Base-by-base conservation (phyloP, 2,888 invertebrate genomes). In the Prosopocoilus inquinatus region DNA sequence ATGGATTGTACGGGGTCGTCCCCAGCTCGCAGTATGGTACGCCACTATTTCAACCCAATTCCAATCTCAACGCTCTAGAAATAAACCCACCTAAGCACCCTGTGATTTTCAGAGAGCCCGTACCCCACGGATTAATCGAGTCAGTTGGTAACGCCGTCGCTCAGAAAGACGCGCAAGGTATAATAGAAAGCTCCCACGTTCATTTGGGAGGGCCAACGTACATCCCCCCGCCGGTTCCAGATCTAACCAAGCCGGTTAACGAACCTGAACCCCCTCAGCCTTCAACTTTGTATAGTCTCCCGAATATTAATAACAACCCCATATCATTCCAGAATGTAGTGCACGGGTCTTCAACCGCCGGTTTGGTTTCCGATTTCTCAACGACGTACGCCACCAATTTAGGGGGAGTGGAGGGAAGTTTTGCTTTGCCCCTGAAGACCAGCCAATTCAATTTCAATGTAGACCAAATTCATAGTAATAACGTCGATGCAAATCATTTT, bases 31-130 rank as follows among this genome's bases (percentile, higher is more conserved):
- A 75, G 53, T 76, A 78, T 63, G 79, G 79, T 33, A 75, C 77
- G n/a, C 74, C 76, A 3, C 56, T 75, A n/a, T 66, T 71, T 28
- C 58, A 63, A 34, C 49, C 58, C 15, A 33, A 51, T 7, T 57
- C 47, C 39, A 50, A 71, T 56, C 62, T 69, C 20, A 70, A 72
- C 60, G 62, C 66, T 59, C 70, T 79, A 0, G 79, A 81, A 2
- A 77, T 79, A 1, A 75, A 71, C 46, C 71, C 72, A 1, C 84
- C 85, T 0, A 80, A 79, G 67, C 80, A 81, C 33, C 90, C 91
- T 0, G 82, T 90, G 3, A 82, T 86, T 61, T 90, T 89, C 73
- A 81, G 89, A 44, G 87, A 89, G n/a, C 84, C 88, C 0, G 87
- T 91, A 0, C 89, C 90, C 0, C 80, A 82, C 47, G 88, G 88